Evolutionary conservation across 2,888 invertebrate genomes (phyloP).

Genomic region (Doris montereyensis): DNA sequence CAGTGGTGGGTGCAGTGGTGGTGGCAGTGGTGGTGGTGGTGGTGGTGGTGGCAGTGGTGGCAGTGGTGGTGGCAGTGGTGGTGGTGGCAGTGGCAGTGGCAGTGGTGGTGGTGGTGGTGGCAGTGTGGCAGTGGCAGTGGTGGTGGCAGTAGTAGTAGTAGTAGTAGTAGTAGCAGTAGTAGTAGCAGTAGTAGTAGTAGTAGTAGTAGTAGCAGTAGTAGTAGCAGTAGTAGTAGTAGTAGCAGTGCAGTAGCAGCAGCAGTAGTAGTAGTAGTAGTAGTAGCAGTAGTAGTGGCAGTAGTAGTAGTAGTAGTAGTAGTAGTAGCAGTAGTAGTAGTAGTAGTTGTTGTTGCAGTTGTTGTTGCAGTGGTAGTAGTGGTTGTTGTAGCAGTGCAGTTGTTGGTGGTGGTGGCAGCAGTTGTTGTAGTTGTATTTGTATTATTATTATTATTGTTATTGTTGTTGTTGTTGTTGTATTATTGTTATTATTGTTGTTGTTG

Average conservation of each 20-base stretch:
- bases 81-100: constrained; percentile 29
- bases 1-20: constrained; percentile 11
- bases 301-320: neutral
- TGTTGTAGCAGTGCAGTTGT: neutral
- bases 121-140: neutral
- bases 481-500: too few species aligned
- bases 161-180: neutral
- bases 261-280: constrained; percentile 28
- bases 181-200: neutral
- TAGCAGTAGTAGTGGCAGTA: neutral
- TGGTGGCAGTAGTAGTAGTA: neutral
- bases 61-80: constrained; percentile 34
- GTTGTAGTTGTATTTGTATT: too few species aligned
- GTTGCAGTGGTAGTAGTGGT: neutral
- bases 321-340: neutral
- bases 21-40: constrained; percentile 16
- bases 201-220: neutral
- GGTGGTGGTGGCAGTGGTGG: constrained; percentile 24
- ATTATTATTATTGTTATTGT: too few species aligned
- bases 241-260: neutral
- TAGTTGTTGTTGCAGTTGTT: neutral
- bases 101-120: neutral
- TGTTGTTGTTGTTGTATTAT: too few species aligned
- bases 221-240: neutral
- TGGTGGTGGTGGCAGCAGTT: neutral